A percentile compares a stretch with the other conserved stretches of the same genome.
These are phyloP conservation scores for Herpetotheres cachinnans DNA, from an alignment of 2,113 vertebrate species.

Conservation along the genomic window DNA sequence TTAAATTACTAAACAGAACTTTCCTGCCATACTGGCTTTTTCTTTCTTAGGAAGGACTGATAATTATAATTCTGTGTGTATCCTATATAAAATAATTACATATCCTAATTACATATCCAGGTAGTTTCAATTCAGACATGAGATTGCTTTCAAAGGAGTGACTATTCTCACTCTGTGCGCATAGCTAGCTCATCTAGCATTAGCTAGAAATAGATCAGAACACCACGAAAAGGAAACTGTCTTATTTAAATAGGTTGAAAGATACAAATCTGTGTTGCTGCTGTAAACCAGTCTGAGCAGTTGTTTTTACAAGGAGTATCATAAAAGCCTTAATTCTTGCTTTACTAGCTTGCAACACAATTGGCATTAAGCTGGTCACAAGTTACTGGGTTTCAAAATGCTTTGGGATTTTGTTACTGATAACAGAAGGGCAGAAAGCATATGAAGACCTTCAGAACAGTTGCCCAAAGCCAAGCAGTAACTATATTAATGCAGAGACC, in stretches of 20 bases:
- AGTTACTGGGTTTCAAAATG: neutral
- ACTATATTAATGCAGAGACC: neutral
- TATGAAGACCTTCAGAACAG: neutral
- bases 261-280: neutral
- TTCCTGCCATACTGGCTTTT: neutral
- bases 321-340: neutral
- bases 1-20: neutral
- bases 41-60: neutral
- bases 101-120: neutral
- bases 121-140: neutral
- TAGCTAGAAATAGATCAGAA: neutral
- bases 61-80: conserved; percentile 21
- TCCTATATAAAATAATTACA: conserved; percentile 5
- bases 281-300: neutral
- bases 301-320: neutral
- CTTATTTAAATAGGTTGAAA: neutral
- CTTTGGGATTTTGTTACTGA: neutral
- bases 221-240: neutral
- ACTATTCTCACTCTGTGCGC: neutral
- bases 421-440: neutral
- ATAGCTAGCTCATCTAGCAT: neutral
- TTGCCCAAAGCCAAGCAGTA: neutral
- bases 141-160: neutral
- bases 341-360: neutral
- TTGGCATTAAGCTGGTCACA: neutral